Conservation (phyloP, 1,140 invertebrate genomes). For the Drosophila nebulosa region DNA sequence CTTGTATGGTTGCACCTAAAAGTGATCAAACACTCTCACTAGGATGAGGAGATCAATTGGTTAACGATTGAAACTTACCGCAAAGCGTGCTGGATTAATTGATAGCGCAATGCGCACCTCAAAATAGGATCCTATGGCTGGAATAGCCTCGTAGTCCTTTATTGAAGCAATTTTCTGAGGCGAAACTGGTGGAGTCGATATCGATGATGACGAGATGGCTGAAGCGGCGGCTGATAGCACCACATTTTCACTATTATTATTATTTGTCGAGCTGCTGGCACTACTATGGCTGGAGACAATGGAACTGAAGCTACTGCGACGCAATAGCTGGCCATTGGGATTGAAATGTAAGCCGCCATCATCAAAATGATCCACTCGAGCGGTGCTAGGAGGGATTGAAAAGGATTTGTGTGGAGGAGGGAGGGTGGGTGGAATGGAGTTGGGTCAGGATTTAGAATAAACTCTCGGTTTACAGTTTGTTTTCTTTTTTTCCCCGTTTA, state of each 20-base stretch:
- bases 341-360: slow-evolving; percentile 49
- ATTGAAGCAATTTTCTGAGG: slow-evolving; percentile 51
- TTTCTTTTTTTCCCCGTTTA: slow-evolving; percentile 7
- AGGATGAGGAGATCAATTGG: not conserved
- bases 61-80: slow-evolving; percentile 60
- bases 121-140: slow-evolving; percentile 62
- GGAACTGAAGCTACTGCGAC: slow-evolving; percentile 57
- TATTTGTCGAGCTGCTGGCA: slow-evolving; percentile 18
- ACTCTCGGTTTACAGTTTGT: not conserved
- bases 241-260: not conserved
- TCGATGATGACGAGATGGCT: slow-evolving; percentile 15
- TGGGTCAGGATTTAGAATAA: slow-evolving; percentile 38
- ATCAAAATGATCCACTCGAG: slow-evolving; percentile 46
- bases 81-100: slow-evolving; percentile 71
- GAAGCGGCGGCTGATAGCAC: slow-evolving; percentile 16
- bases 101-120: slow-evolving; percentile 69
- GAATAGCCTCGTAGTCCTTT: slow-evolving; percentile 64
- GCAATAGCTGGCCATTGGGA: slow-evolving; percentile 40
- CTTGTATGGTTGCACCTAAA: slow-evolving; percentile 75
- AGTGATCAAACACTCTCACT: not conserved
- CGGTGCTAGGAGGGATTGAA: slow-evolving; percentile 19
- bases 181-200: slow-evolving; percentile 43
- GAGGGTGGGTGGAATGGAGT: not conserved
- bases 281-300: slow-evolving; percentile 61
- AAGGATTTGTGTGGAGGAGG: not conserved